phyloP scores from a whole-genome alignment of 2,113 vertebrate genomes.

The Sula dactylatra region DNA sequence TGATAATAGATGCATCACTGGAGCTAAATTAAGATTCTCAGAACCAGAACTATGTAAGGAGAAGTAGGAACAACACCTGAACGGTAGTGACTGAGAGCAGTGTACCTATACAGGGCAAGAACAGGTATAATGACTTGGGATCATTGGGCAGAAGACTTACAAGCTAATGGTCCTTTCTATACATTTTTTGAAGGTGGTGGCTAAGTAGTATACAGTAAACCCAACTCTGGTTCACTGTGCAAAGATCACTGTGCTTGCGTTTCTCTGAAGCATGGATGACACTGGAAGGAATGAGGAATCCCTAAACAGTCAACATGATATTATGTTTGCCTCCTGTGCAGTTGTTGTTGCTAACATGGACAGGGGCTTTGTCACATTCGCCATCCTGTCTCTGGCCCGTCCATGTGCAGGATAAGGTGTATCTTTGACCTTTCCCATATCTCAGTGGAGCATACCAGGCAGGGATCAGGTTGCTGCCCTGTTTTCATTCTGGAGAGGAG shows the following conservation, averaged over 20 bases:
- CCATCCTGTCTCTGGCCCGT: background rate
- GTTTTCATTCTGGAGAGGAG: background rate
- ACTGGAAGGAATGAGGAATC: background rate
- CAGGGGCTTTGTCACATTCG: background rate
- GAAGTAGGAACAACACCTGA: background rate
- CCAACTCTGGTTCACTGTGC: background rate
- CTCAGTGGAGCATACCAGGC: background rate
- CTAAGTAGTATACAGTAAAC: background rate
- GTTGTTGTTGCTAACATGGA: background rate
- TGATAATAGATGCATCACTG: slow-evolving; percentile 67
- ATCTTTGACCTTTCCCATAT: background rate
- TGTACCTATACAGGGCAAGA: background rate
- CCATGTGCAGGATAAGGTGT: background rate
- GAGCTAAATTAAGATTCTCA: slow-evolving; percentile 49
- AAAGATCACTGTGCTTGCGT: background rate
- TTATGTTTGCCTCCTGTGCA: background rate
- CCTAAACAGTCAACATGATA: background rate
- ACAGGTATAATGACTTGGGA: background rate
- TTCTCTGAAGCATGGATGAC: background rate
- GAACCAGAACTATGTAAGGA: slow-evolving; percentile 5
- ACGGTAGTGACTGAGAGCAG: background rate
- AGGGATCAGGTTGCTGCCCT: background rate
- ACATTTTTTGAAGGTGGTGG: background rate
- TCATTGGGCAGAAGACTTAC: background rate
- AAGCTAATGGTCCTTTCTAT: background rate